Base-by-base conservation (phyloP, 2,888 invertebrate species). In the Taphrorychus bicolor region DNA sequence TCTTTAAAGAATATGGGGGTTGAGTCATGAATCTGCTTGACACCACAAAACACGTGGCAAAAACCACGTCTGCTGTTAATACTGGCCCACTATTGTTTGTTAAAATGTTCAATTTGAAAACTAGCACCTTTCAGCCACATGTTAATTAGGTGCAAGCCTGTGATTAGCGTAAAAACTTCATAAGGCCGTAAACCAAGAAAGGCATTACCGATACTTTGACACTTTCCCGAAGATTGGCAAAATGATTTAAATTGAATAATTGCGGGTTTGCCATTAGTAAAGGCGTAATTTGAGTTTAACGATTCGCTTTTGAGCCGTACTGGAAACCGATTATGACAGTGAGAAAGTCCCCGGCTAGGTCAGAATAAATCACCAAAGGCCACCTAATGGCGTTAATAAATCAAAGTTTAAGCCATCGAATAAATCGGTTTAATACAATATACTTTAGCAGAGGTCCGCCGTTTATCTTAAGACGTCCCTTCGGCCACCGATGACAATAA, bases 401-500 rank as follows among this genome's bases (percentile, higher is more conserved):
- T 69, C 69, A 69, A 65, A 66, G 64, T 69, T 64, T 65, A 60
- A 65, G 57, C 64, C 69, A 69, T 69, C 69, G 65, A 69, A 65
- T 49, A 59, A 65, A 61, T 69, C 69, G 69, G 57, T 61, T 65
- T 69, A 69, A 69, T 69, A 61, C 69, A 65, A 60, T 64, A 69
- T 65, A 58, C 65, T 63, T 32, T 32, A 32, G 32, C 45, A 61
- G 60, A 69, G 69, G 63, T 45, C 49, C 65, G 69, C 65, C 69
- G 61, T 69, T 69, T 65, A 69, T 69, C 69, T 69, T 69, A 18
- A 59, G 56, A 59, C 61, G 69, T 60, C 69, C 59, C 61, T 45
- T 59, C 40, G 48, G 54, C 32, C n/a, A 69, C 58, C 65, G 58
- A 60, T 61, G 61, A 66, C 65, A 66, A 69, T 67, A 67, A 67